A percentile compares a stretch with the other conserved stretches of the same genome.
These are phyloP conservation scores for Telenomus remus DNA, from an alignment of 1,140 invertebrate genomes.

Conservation along the genomic window DNA sequence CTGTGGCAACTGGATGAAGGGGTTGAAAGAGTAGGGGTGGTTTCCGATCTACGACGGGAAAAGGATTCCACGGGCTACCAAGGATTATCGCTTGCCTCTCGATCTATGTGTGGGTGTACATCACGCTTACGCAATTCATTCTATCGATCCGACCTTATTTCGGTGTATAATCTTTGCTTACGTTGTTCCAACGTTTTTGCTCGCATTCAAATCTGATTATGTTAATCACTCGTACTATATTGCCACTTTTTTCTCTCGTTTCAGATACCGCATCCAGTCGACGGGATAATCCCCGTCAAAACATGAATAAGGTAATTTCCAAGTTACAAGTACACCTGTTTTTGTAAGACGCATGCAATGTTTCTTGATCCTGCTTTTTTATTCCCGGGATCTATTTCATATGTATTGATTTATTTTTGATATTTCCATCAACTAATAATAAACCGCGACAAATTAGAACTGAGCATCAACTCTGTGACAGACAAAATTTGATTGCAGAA, in stretches of 20 bases:
- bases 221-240: conserved; percentile 6
- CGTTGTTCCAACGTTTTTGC: conserved; percentile 4
- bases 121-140: conserved; percentile 14
- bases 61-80: conserved; percentile 60
- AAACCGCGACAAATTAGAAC: too few relatives aligned
- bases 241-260: conserved; percentile 61
- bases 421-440: too few relatives aligned
- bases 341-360: not conserved
- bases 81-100: conserved; percentile 59
- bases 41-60: conserved; percentile 62
- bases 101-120: conserved; percentile 14
- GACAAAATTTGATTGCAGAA: too few relatives aligned
- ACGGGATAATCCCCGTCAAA: conserved; percentile 74
- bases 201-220: conserved; percentile 6
- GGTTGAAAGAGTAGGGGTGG: conserved; percentile 49
- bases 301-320: conserved; percentile 73
- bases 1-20: conserved; percentile 57
- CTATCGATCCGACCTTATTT: conserved; percentile 27
- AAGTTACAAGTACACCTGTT: conserved; percentile 1
- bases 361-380: not conserved
- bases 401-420: too few relatives aligned
- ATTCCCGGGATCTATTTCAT: too few relatives aligned
- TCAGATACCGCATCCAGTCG: conserved; percentile 67
- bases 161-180: conserved; percentile 3
- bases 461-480: too few relatives aligned